Percentiles rank a stretch among this genome's conserved stretches.
These are phyloP conservation scores for Sisor rabdophorus DNA, from an alignment of 2,113 vertebrate species.

Conservation along the genomic window DNA sequence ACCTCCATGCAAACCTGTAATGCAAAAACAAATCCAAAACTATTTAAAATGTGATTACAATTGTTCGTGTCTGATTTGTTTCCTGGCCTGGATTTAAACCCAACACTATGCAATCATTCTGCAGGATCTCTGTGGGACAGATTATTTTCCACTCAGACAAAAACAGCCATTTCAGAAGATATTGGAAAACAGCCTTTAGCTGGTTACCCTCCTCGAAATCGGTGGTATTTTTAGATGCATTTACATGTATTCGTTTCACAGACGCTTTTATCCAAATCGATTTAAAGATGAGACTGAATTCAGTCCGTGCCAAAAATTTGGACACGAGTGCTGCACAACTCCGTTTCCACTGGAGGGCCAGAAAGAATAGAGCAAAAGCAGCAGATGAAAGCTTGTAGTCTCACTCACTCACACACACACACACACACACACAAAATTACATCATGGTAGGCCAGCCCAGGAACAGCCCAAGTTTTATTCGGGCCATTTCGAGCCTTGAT, in stretches of 20 bases:
- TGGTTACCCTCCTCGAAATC: not conserved
- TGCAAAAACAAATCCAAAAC: no score
- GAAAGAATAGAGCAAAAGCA: not conserved
- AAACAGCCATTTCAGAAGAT: slow-evolving; percentile 5
- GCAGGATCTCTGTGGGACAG: not conserved
- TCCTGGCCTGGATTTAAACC: not conserved
- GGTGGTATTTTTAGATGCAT: not conserved
- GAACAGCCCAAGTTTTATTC: no score
- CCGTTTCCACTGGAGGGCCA: not conserved
- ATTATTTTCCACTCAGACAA: not conserved
- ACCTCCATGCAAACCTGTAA: not conserved
- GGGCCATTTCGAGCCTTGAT: no score
- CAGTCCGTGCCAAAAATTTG: not conserved
- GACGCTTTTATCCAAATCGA: not conserved
- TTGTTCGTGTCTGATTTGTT: not conserved
- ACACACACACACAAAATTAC: no score
- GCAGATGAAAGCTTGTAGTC: not conserved
- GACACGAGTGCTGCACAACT: slow-evolving; percentile 4
- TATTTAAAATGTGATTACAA: no score
- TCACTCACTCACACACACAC: no score
- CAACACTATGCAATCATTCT: not conserved
- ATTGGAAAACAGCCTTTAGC: not conserved
- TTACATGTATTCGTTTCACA: slow-evolving; percentile 17
- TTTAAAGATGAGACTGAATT: not conserved
- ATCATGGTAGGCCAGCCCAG: no score